Evolutionary conservation across 1,140 invertebrate genomes (phyloP), one percentile per base, ranked within the genome.

Genomic region (Drosophila seguyi): DNA sequence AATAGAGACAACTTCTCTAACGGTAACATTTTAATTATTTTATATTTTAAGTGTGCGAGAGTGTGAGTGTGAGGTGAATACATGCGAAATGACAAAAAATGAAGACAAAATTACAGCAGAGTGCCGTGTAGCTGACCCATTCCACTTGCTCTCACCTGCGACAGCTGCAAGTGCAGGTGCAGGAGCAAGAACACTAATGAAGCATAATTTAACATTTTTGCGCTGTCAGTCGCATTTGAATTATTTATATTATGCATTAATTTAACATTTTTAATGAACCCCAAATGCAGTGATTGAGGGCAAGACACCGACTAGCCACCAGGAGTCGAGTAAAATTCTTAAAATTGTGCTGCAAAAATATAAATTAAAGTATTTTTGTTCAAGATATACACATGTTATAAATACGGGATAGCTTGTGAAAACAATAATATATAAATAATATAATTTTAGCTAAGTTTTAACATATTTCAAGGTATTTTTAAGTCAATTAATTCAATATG

Each of bases 21-120:
- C 67, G 75, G 71, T 75, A 77, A 81, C 68, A 90, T 88, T 88
- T 88, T 84, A 88, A 90, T 88, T 88, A 88, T 88, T 88, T 88
- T 88, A 90, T 84, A 90, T 84, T 84, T 77, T 75, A 74, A 61
- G 52, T 67, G 39, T 73, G 50, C 41, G 36, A 31, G 58, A 68
- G 71, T 58, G 41, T 57, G 56, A 48, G 48, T 59, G 57, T 65
- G 58, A 16, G 50, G 42, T 87, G 83, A 87, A 87, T 81, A 66
- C 67, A 60, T 67, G 62, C 48, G 62, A 72, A 67, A 79, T 69
- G 82, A 81, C 82, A 81, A 77, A 68, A 76, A 76, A 73, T 61
- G 42, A 22, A 62, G 53, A 77, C 73, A 87, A 79, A 78, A 63
- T 44, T 72, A 56, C 61, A 57, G 47, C 80, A 60, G 52, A 55